These are phyloP conservation scores for Apostichopus parvimensis DNA, from an alignment of 35 echinoderm and acorn worm genomes.

Conservation along the genomic window DNA sequence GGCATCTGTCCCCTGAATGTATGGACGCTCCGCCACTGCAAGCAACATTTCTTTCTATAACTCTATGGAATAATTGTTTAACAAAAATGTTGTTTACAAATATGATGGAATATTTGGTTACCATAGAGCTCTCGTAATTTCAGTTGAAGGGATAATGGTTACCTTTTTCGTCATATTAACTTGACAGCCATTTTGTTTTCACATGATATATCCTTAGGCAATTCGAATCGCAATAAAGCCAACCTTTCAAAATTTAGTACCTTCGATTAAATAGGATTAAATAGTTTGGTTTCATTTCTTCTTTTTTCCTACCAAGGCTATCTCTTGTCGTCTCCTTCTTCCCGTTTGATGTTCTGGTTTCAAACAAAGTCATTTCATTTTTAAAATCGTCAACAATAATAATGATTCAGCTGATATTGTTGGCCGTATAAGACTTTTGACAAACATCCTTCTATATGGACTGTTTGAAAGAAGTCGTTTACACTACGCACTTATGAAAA, in stretches of 20 bases:
- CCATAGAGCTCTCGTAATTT: too few relatives aligned
- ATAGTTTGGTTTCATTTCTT: too few relatives aligned
- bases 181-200: neutral
- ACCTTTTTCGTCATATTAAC: neutral
- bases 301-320: neutral
- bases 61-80: too few relatives aligned
- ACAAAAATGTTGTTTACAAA: too few relatives aligned
- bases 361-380: neutral
- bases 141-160: too few relatives aligned
- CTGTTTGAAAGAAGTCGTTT: constrained; percentile 3
- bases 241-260: neutral
- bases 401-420: neutral
- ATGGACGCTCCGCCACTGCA: too few relatives aligned
- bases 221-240: neutral
- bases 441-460: neutral
- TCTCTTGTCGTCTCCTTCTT: neutral
- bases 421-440: neutral
- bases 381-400: neutral
- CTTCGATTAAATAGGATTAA: neutral
- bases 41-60: too few relatives aligned
- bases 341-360: neutral
- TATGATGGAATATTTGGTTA: too few relatives aligned
- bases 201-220: neutral
- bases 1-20: too few relatives aligned
- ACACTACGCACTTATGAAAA: neutral